Base-by-base conservation (phyloP, 2,888 invertebrate species). In the Cremastinae sp. region DNA sequence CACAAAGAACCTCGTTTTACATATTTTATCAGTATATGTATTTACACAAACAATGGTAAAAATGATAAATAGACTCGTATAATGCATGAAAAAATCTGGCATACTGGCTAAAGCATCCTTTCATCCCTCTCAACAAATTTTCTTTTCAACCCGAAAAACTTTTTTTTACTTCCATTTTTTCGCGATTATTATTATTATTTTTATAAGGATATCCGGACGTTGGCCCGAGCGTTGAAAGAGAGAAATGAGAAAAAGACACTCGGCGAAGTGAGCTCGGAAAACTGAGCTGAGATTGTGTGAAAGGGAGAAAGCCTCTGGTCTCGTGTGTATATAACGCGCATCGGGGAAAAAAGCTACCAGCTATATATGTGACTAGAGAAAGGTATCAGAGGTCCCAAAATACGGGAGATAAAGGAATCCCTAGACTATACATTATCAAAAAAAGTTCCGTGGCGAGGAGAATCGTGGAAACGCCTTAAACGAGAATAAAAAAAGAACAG, bases 321-420 rank as follows among this genome's bases (percentile, higher is more conserved):
- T n/a, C n/a, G n/a, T n/a, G n/a, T n/a, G n/a, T n/a, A n/a, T n/a
- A n/a, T 28, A 12, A 10, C 9, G 20, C 22, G 14, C 3, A 28
- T 9, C 59, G 16, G 14, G n/a, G 34, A 51, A 56, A 68, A 38
- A 64, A 69, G 20, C 68, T 58, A 56, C 49, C 47, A 34, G 43
- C 41, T 54, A 45, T 56, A n/a, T n/a, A 47, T 47, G 12, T 28
- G 51, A 51, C 45, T 41, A n/a, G 28, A 36, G 34, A 47, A 68
- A 62, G 68, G 47, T 62, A 70, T 54, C 54, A n/a, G 28, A 62
- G n/a, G n/a, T 36, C 53, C 54, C 10, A 18, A 54, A 70, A 70
- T 62, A 36, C 36, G 54, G 45, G 70, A 62, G 62, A 54, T 54
- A 36, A 54, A 61, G 43, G 36, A 61, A 14, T 14, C 28, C 45